phyloP scores from a whole-genome alignment of 1,140 invertebrate species.

The Aphidius gifuensis region DNA sequence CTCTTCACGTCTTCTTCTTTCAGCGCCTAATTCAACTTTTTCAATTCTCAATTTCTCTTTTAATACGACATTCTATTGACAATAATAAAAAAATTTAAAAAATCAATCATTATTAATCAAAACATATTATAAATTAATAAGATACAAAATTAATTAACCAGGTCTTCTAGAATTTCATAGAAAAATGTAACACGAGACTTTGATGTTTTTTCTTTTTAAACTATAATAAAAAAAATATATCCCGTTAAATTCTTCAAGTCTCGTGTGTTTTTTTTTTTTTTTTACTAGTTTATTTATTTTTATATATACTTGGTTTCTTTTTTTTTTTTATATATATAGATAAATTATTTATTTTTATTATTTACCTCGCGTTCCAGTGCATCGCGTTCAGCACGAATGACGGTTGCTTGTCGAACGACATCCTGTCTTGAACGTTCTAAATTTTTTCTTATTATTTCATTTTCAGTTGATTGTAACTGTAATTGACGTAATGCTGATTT shows the following conservation, averaged over 20 bases:
- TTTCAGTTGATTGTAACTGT: slow-evolving; percentile 58
- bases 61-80: slow-evolving; percentile 54
- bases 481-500: slow-evolving; percentile 48
- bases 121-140: neutral
- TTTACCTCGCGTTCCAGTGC: slow-evolving; percentile 60
- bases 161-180: no score
- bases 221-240: neutral
- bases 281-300: neutral
- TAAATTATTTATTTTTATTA: neutral
- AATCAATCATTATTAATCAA: neutral
- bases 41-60: slow-evolving; percentile 56
- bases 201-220: no score
- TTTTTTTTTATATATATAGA: slow-evolving; percentile 9
- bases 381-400: slow-evolving; percentile 61
- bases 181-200: no score
- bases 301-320: no score
- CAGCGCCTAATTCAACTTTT: slow-evolving; percentile 50
- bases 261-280: slow-evolving; percentile 25
- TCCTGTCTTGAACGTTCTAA: slow-evolving; percentile 61
- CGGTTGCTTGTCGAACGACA: slow-evolving; percentile 60
- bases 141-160: slow-evolving; percentile 6
- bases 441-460: slow-evolving; percentile 57
- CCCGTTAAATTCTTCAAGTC: slow-evolving; percentile 13
- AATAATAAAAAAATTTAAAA: slow-evolving; percentile 17
- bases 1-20: slow-evolving; percentile 47